Conservation (phyloP, 1,140 invertebrate genomes). For the Sesamia nonagrioides region DNA sequence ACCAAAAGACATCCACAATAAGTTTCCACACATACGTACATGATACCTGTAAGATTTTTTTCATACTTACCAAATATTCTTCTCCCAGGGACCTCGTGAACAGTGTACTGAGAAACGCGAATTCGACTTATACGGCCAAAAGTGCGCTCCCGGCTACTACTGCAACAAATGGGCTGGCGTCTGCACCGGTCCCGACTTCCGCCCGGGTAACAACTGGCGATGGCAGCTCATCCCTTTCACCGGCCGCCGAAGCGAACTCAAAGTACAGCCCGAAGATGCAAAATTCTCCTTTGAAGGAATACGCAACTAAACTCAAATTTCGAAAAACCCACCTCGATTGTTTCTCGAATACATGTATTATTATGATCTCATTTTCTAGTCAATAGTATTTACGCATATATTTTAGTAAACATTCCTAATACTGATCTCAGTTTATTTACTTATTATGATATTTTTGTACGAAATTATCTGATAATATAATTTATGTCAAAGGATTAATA, state of each 20-base stretch:
- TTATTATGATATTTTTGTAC: slow-evolving; percentile 16
- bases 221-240: slow-evolving; percentile 29
- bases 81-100: slow-evolving; percentile 73
- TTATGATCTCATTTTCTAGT: slow-evolving; percentile 49
- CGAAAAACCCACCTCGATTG: neutral
- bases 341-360: neutral
- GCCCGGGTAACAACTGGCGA: slow-evolving; percentile 63
- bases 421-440: slow-evolving; percentile 5
- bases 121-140: slow-evolving; percentile 71
- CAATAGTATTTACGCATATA: slow-evolving; percentile 10
- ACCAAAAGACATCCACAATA: no score
- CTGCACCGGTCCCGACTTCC: slow-evolving; percentile 69
- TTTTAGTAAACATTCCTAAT: neutral
- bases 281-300: slow-evolving; percentile 22
- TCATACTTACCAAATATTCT: neutral
- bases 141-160: slow-evolving; percentile 74
- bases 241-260: slow-evolving; percentile 26
- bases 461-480: slow-evolving; percentile 8
- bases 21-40: no score
- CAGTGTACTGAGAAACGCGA: slow-evolving; percentile 77
- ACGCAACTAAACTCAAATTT: slow-evolving; percentile 18
- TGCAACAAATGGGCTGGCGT: slow-evolving; percentile 70
- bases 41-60: no score
- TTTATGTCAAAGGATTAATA: neutral
- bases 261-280: slow-evolving; percentile 1